Evolutionary conservation across 37 sponge, comb jelly and placozoan genomes (phyloP).

Genomic region (Bolinopsis microptera): DNA sequence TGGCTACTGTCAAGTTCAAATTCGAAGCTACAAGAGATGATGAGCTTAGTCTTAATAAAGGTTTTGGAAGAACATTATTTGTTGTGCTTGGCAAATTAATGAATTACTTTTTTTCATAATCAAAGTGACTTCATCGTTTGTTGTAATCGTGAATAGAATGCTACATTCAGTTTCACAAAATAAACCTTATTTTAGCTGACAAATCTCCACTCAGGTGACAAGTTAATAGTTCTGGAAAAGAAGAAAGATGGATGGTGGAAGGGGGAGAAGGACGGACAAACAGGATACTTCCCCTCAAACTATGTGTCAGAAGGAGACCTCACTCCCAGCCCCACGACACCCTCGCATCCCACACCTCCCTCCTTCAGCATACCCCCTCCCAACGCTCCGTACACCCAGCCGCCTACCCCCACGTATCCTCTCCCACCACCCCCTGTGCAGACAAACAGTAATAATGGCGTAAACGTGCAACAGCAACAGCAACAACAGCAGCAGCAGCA

Average conservation of each 20-base stretch:
- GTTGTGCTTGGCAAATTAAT: background rate
- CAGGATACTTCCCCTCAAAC: conserved; percentile 94
- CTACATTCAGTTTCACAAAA: too few species aligned
- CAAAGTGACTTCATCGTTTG: too few species aligned
- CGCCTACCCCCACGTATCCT: too few species aligned
- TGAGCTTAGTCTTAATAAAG: conserved; percentile 82
- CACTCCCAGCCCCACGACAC: background rate
- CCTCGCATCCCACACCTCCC: background rate
- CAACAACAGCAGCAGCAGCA: too few species aligned
- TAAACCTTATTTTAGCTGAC: too few species aligned
- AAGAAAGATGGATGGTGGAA: conserved; percentile 97
- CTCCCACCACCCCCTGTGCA: background rate
- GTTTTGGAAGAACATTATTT: too few species aligned
- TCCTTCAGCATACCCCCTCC: background rate
- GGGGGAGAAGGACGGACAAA: conserved; percentile 72
- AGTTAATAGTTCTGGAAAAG: conserved; percentile 84
- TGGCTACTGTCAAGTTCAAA: conserved; percentile 76
- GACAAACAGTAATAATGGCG: background rate
- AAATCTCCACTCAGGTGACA: conserved; percentile 76
- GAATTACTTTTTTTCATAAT: too few species aligned
- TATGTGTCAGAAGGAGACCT: conserved; percentile 82
- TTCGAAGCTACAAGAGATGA: conserved; percentile 78
- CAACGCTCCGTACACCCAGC: too few species aligned
- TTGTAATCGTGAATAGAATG: too few species aligned
- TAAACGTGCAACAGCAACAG: too few species aligned